Evolutionary conservation across 2,888 invertebrate species (phyloP).

Genomic region (Ennomos erosarius): DNA sequence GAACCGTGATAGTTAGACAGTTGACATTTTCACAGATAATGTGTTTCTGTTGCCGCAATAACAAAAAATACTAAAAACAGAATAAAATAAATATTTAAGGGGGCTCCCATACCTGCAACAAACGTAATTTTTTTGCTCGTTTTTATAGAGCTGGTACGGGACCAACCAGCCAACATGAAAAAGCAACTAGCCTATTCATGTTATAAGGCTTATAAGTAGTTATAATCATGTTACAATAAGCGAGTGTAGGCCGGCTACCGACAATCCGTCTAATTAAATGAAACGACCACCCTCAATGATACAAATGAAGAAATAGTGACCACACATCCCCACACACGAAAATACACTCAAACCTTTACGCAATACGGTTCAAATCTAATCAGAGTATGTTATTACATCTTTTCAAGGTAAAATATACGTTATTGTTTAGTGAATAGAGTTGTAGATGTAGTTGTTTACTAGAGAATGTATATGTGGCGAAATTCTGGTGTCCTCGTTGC

Average conservation of each 20-base stretch:
- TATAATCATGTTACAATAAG: too few species aligned
- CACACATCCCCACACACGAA: constrained; percentile 28
- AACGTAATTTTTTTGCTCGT: too few species aligned
- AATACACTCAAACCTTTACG: neutral
- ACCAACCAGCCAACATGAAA: too few species aligned
- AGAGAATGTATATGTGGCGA: constrained; percentile 40
- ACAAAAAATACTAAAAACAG: too few species aligned
- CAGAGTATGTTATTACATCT: neutral
- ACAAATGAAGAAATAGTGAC: constrained; percentile 32
- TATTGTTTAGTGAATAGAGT: constrained; percentile 18
- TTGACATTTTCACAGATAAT: too few species aligned
- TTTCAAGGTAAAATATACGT: constrained; percentile 11
- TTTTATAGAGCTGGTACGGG: too few species aligned
- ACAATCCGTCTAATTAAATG: constrained; percentile 28
- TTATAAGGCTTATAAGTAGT: too few species aligned
- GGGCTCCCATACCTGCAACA: too few species aligned
- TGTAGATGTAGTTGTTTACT: constrained; percentile 1
- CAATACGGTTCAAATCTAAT: constrained; percentile 4
- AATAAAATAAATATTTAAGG: too few species aligned
- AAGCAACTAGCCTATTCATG: too few species aligned
- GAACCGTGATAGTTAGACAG: too few species aligned
- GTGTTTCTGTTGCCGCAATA: too few species aligned
- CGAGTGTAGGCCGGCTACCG: neutral
- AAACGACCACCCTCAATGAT: constrained; percentile 32
- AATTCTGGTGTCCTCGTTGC: constrained; percentile 52